Base-by-base conservation (phyloP, 2,113 vertebrate species). In the Aythya baeri region DNA sequence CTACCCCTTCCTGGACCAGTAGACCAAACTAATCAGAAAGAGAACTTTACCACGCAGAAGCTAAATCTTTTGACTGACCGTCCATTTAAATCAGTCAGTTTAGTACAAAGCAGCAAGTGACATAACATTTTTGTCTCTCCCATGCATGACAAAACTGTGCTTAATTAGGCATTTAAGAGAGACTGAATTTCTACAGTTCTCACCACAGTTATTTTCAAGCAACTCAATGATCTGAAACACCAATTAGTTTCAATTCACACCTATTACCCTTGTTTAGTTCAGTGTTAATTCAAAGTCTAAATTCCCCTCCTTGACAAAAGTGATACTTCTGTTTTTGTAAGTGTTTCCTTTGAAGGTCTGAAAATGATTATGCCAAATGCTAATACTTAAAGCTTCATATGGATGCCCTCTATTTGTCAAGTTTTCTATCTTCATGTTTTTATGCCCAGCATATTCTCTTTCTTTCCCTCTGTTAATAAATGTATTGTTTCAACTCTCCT, bases 161-260 rank as follows among this genome's bases (percentile, higher is more conserved):
- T 97, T 98, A 98, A 98, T 98, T 97, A 97, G 96, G 96, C 96
- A 97, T 97, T 97, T 96, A 96, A 97, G 96, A 94, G 88, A 20
- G 22, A 96, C 94, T 96, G 97, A 95, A 94, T 93, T 97, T 97
- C 92, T 78, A 89, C 88, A 96, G 95, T 94, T 94, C 94, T 97
- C 93, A 96, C 91, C 95, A 94, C 96, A 97, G 71, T 88, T 94
- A 92, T 98, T 97, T 97, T 94, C 97, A 96, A 90, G 93, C 91
- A 96, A 92, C 68, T 97, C 94, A 97, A 89, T 91, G 96, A 97
- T 98, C 97, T 97, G 97, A 98, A 98, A 97, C 94, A 96, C 95
- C 94, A 97, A 97, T 98, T 98, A 98, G 96, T 97, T 98, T 98
- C 95, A 94, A 96, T 97, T 98, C 97, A 97, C 93, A 96, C 93